phyloP scores from a whole-genome alignment of 2,888 invertebrate species.

The Geophilus truncorum region DNA sequence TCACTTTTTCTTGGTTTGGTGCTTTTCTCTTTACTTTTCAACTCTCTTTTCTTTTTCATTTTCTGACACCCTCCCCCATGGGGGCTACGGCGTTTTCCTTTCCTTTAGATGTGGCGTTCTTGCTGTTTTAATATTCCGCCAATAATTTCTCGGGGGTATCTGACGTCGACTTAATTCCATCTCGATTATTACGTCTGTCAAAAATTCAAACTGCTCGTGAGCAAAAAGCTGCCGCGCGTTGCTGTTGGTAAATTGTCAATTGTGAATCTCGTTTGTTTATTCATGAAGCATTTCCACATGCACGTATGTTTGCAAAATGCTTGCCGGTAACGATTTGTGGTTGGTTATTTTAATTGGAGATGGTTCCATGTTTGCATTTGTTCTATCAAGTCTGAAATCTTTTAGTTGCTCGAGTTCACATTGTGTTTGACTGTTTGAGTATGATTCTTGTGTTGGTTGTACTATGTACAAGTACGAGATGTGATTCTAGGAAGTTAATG shows the following conservation, averaged over 20 bases:
- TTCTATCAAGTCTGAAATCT: no score
- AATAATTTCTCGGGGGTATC: background rate
- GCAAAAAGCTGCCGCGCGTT: background rate
- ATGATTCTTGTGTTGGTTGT: no score
- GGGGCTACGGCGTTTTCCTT: background rate
- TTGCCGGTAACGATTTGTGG: background rate
- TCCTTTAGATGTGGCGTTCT: background rate
- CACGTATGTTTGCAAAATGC: no score
- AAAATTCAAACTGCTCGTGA: background rate
- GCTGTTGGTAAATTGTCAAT: no score
- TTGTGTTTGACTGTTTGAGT: no score
- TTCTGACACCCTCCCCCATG: slow-evolving; percentile 10
- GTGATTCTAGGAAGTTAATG: no score
- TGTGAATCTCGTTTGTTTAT: no score
- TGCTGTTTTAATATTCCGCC: background rate
- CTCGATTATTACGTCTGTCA: background rate
- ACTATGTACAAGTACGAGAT: no score
- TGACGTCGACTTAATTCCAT: slow-evolving; percentile 7
- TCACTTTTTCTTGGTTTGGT: background rate
- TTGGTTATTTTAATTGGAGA: no score
- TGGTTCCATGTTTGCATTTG: no score
- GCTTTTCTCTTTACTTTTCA: background rate
- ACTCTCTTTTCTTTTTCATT: background rate
- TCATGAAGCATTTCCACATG: no score
- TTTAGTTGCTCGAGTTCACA: no score